phyloP scores from a whole-genome alignment of 2,888 invertebrate species.

The Phyllotreta cruciferae region DNA sequence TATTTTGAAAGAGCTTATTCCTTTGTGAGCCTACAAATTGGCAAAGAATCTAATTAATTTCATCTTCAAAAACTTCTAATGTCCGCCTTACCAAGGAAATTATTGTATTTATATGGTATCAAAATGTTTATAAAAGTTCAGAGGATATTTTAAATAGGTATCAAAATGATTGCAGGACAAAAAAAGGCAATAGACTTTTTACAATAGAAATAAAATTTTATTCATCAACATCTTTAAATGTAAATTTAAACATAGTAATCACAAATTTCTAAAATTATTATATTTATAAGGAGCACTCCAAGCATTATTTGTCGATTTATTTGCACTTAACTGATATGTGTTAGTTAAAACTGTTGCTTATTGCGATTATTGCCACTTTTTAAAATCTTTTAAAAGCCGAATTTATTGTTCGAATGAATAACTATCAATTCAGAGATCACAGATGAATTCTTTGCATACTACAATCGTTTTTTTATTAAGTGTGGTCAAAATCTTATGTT shows the following conservation, averaged over 20 bases:
- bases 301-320: slow-evolving; percentile 33
- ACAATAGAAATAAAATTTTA: slow-evolving; percentile 19
- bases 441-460: slow-evolving; percentile 25
- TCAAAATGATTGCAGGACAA: too few relatives aligned
- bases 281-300: slow-evolving; percentile 25
- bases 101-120: too few relatives aligned
- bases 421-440: slow-evolving; percentile 24
- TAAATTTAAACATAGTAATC: slow-evolving; percentile 17
- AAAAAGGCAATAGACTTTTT: not conserved
- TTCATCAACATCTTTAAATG: slow-evolving; percentile 13
- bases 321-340: slow-evolving; percentile 35
- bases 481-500: slow-evolving; percentile 4
- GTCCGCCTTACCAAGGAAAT: too few relatives aligned
- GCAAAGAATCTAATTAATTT: too few relatives aligned
- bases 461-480: slow-evolving; percentile 16
- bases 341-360: slow-evolving; percentile 26
- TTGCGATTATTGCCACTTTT: slow-evolving; percentile 3
- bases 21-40: too few relatives aligned
- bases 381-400: slow-evolving; percentile 10
- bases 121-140: too few relatives aligned
- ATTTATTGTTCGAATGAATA: not conserved
- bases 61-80: too few relatives aligned
- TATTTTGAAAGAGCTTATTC: too few relatives aligned
- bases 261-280: slow-evolving; percentile 23
- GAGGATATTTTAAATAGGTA: too few relatives aligned